Base-by-base conservation (phyloP, 2,797 vertebrate species). In the Hybognathus amarus region DNA sequence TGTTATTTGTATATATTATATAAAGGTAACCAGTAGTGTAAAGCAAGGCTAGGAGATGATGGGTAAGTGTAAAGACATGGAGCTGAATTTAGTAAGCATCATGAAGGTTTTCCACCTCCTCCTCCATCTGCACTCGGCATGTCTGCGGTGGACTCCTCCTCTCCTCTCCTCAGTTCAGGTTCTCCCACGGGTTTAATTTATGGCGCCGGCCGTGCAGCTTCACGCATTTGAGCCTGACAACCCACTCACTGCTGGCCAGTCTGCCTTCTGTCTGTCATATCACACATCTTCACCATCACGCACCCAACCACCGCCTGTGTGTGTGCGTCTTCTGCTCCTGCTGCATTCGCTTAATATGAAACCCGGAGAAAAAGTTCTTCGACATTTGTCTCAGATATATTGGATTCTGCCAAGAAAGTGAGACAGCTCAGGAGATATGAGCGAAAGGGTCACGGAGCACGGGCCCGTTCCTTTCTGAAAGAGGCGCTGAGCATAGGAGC, bases 91-190 rank as follows among this genome's bases (percentile, higher is more conserved):
- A 80, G 20, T 54, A 61, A 24, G 47, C 68, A 3, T 3, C 15
- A 63, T 79, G 47, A 74, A 71, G 24, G 45, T 18, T 91, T 89
- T 89, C 90, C 90, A 92, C 92, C 91, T 89, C 89, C 91, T 89
- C 89, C 90, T 90, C 89, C 91, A 91, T 92, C 90, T 77, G 70
- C 15, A n/a, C 77, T 67, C 78, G 56, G 74, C 82, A 69, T 42
- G 64, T 78, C 82, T 71, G 36, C 71, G 50, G 77, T 85, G 82
- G 64, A 83, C 59, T 70, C 66, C 59, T 70, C 66, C 67, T 78
- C 74, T 77, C 3, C 66, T 18, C 64, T 76, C 11, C 71, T 73
- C 66, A 13, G 50, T 76, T 5, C 45, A 78, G 63, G 42, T 77
- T 83, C 38, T 86, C 85, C 82, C 85, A 61, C 56, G 74, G 78